Percentiles rank a stretch among this genome's conserved stretches.
Conservation (phyloP, 2,888 invertebrate species). For the Lycaena phlaeas region DNA sequence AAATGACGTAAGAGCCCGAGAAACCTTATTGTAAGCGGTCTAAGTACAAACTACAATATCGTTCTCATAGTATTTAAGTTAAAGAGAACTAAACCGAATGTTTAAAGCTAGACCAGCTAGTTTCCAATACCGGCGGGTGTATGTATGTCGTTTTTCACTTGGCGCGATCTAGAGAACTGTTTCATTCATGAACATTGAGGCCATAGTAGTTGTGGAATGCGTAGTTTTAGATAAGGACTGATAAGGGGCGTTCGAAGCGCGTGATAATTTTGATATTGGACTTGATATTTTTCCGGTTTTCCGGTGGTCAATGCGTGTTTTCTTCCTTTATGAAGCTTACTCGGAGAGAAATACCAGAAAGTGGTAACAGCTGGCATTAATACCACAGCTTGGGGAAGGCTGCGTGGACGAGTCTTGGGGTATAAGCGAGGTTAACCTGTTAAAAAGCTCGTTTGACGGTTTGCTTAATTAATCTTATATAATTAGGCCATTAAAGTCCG, state of each 20-base stretch:
- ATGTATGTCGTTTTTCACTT: slow-evolving; percentile 4
- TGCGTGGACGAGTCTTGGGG: too few species aligned
- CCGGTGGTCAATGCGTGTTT: too few species aligned
- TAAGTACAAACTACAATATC: not conserved
- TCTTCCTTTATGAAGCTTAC: too few species aligned
- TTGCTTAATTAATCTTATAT: too few species aligned
- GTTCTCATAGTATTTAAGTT: not conserved
- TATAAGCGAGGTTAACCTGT: too few species aligned
- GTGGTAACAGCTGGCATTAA: too few species aligned
- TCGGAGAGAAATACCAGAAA: too few species aligned
- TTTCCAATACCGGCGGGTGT: not conserved
- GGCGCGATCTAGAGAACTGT: slow-evolving; percentile 5
- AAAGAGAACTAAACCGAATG: not conserved
- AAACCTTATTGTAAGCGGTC: not conserved
- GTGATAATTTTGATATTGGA: not conserved
- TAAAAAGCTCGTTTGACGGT: too few species aligned
- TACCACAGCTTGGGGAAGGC: too few species aligned
- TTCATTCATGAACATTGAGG: slow-evolving; percentile 25
- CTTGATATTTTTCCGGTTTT: too few species aligned
- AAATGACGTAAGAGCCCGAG: slow-evolving; percentile 1
- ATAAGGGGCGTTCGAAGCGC: too few species aligned
- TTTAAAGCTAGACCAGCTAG: not conserved
- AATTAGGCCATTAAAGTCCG: too few species aligned
- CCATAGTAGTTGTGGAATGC: slow-evolving; percentile 19
- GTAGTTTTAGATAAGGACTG: slow-evolving; percentile 15